Evolutionary conservation across 2,888 invertebrate species (phyloP).

Genomic region (Cabera pusaria): DNA sequence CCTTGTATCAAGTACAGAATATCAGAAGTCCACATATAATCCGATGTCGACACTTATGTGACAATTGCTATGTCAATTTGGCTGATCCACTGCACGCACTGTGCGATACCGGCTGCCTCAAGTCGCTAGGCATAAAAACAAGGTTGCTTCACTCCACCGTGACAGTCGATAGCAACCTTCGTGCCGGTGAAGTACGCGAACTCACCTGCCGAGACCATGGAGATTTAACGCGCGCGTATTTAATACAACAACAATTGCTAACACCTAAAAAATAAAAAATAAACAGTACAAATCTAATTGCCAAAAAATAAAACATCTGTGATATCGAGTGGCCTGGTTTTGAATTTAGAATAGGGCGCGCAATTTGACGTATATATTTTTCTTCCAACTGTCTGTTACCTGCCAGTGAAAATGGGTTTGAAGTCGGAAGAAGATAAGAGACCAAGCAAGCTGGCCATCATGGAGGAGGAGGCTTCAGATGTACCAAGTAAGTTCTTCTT

Average conservation of each 20-base stretch:
- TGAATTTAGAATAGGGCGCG: constrained; percentile 15
- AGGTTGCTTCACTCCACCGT: constrained; percentile 55
- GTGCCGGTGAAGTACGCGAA: constrained; percentile 49
- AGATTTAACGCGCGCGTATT: constrained; percentile 56
- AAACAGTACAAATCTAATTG: neutral
- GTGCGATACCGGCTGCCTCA: constrained; percentile 34
- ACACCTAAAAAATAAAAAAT: no score
- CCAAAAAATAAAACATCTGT: constrained; percentile 11
- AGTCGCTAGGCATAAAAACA: constrained; percentile 70
- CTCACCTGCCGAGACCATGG: constrained; percentile 51
- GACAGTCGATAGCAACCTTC: constrained; percentile 72
- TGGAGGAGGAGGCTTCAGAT: constrained; percentile 72
- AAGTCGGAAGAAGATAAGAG: constrained; percentile 73
- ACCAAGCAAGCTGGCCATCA: constrained; percentile 78
- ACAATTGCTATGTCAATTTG: constrained; percentile 49
- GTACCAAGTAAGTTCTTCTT: constrained; percentile 62
- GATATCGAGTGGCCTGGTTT: constrained; percentile 15
- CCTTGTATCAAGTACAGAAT: no score
- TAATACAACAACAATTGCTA: constrained; percentile 29
- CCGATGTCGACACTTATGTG: no score
- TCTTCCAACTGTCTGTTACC: constrained; percentile 16
- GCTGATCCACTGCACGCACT: constrained; percentile 39
- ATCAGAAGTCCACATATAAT: no score
- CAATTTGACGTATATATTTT: constrained; percentile 34
- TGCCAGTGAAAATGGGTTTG: constrained; percentile 74